Base-by-base conservation (phyloP, 1,140 invertebrate species). In the Scaptomyza graminum region DNA sequence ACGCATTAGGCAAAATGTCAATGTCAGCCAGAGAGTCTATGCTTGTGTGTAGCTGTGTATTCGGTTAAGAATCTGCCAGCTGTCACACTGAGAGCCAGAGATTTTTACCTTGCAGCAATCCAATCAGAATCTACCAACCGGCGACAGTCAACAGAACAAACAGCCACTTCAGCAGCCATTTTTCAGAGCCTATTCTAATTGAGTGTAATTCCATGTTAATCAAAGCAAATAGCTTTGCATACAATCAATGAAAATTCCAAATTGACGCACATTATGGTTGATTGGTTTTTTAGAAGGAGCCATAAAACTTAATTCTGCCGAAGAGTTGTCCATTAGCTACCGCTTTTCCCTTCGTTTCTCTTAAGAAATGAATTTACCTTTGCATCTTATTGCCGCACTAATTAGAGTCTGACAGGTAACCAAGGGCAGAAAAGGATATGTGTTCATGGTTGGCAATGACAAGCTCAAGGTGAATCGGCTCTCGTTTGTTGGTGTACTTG, bases 341-440 rank as follows among this genome's bases (percentile, higher is more conserved):
- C 11, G 0, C 6, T 12, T 12, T 2, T 1, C 7, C 39, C 12
- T n/a, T 25, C 4, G 2, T 5, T 44, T 28, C 12, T 44, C 43
- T 15, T 39, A 64, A 47, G 37, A 8, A 47, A 56, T 57, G 44
- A 22, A 59, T 65, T 56, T 64, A 85, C 18, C 57, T 78, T 54
- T 82, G 75, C 82, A 67, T 88, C 79, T 87, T 88, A 88, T 88
- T 79, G 68, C 63, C 67, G 79, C 71, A 82, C 82, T 83, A 88
- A 87, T 88, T 88, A 87, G 87, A 76, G 63, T 82, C 59, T 64
- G 64, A 31, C 55, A 67, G 57, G 47, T 66, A 47, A 16, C n/a
- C 34, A 13, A 31, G 22, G 5, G 11, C n/a, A 7, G 31, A 13
- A 46, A 1, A 13, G 12, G 34, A 13, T 44, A 47, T 25, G 37